Evolutionary conservation across 2,888 invertebrate genomes (phyloP), one percentile per base, ranked within the genome.

Genomic region (Heteropelma amictum): DNA sequence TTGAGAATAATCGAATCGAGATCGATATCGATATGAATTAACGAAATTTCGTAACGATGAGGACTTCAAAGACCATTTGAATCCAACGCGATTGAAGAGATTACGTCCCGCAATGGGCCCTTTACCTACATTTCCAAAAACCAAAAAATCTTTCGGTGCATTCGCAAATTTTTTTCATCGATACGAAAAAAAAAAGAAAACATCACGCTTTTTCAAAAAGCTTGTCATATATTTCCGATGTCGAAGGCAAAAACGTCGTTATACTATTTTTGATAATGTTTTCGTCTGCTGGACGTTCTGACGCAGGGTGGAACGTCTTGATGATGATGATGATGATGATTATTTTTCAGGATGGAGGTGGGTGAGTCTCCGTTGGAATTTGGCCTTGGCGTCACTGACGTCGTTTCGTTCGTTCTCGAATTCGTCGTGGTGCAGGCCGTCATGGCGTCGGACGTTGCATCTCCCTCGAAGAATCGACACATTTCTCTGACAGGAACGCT

Each of bases 391-490:
- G 77, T 73, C 3, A 72, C 45, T 0, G 80, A 72, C 0, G 80
- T 78, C 7, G 56, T 64, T 26, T 63, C 67, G 30, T 38, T 35
- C 1, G 38, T 28, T 42, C 38, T 38, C 0, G 21, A 17, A 7
- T 7, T 7, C 0, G 21, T 30, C n/a, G 47, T 1, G 1, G 17
- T 33, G 7, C 33, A 30, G 4, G 35, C n/a, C 0, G 45, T 5
- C 0, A 6, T 71, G 2, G 65, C 7, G 1, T 83, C 79, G 7
- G 77, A 68, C 23, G 80, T 79, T 5, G 75, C 35, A 1, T 91
- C 91, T 42, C 92, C 92, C 84, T 94, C 94, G 88, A 94, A 94
- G 89, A 93, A 93, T 87, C 93, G 92, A 79, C 94, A 92, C 89
- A 94, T 92, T 84, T 94, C 93, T 68, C 93, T 91, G 19, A 94